phyloP scores from a whole-genome alignment of 2,113 vertebrate species.

The Cairina moschata region DNA sequence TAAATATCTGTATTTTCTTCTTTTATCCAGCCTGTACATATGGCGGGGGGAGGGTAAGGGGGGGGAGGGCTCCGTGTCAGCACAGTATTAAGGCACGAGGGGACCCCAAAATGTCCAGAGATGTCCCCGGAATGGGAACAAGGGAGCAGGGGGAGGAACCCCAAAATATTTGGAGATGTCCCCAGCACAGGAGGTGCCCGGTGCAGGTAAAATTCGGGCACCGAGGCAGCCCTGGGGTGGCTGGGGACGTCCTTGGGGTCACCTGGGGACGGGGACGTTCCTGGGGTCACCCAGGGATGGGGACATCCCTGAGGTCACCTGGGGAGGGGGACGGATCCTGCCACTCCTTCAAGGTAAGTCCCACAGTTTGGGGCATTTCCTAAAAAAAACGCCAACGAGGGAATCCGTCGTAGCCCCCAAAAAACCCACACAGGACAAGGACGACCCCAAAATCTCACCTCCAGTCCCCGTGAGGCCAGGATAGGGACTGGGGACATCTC shows the following conservation, averaged over 20 bases:
- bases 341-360: not conserved
- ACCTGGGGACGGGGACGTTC: not conserved
- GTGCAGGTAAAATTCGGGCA: not conserved
- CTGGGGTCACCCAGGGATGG: not conserved
- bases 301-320: not conserved
- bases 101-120: not conserved
- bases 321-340: not conserved
- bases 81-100: slow-evolving; percentile 12
- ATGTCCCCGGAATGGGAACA: not conserved
- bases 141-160: not conserved
- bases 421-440: no score
- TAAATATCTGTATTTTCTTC: slow-evolving; percentile 68
- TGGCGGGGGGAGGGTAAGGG: rapidly evolving
- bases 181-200: not conserved
- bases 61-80: not conserved
- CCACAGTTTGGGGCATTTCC: not conserved
- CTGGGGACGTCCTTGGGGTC: not conserved
- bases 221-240: not conserved
- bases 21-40: slow-evolving; percentile 58
- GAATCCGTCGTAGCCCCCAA: not conserved
- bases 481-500: not conserved
- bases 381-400: no score
- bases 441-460: not conserved
- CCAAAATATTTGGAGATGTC: not conserved
- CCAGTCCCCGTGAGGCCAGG: not conserved